phyloP scores from a whole-genome alignment of 2,888 invertebrate species.

The Biston betularia region DNA sequence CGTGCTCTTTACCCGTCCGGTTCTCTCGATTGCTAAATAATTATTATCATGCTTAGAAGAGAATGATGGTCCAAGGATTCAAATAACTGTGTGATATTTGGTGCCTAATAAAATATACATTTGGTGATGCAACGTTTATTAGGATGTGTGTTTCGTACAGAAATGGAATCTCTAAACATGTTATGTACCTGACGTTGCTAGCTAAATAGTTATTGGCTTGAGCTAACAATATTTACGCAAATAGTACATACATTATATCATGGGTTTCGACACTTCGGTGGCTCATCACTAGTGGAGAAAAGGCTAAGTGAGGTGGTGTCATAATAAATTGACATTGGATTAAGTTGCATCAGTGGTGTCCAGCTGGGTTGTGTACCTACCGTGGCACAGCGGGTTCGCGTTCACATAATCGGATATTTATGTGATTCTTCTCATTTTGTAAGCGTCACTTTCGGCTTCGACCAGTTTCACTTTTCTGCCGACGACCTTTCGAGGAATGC shows the following conservation, averaged over 20 bases:
- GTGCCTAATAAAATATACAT: slow-evolving; percentile 46
- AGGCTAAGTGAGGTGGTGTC: slow-evolving; percentile 60
- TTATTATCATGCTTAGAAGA: slow-evolving; percentile 42
- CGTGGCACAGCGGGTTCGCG: slow-evolving; percentile 30
- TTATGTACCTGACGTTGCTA: slow-evolving; percentile 24
- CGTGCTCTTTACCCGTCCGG: slow-evolving; percentile 55
- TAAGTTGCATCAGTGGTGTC: slow-evolving; percentile 63
- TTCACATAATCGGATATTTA: slow-evolving; percentile 65
- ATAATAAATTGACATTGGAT: slow-evolving; percentile 71
- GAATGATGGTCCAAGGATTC: slow-evolving; percentile 49
- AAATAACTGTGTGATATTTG: slow-evolving; percentile 52
- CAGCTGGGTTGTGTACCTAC: slow-evolving; percentile 10
- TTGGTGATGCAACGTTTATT: slow-evolving; percentile 40
- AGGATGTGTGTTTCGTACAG: slow-evolving; percentile 25
- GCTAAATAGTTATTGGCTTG: slow-evolving; percentile 45
- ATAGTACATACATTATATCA: slow-evolving; percentile 58
- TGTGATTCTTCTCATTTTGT: slow-evolving; percentile 67
- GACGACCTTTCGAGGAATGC: slow-evolving; percentile 78
- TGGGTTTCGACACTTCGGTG: slow-evolving; percentile 49
- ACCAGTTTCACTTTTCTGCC: slow-evolving; percentile 81
- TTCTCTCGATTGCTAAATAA: slow-evolving; percentile 56
- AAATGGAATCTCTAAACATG: slow-evolving; percentile 32
- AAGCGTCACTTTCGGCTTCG: slow-evolving; percentile 73
- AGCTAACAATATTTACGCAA: slow-evolving; percentile 62
- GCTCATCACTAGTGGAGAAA: slow-evolving; percentile 52